Evolutionary conservation across 2,888 invertebrate genomes (phyloP).

Genomic region (Teleogryllus oceanicus): DNA sequence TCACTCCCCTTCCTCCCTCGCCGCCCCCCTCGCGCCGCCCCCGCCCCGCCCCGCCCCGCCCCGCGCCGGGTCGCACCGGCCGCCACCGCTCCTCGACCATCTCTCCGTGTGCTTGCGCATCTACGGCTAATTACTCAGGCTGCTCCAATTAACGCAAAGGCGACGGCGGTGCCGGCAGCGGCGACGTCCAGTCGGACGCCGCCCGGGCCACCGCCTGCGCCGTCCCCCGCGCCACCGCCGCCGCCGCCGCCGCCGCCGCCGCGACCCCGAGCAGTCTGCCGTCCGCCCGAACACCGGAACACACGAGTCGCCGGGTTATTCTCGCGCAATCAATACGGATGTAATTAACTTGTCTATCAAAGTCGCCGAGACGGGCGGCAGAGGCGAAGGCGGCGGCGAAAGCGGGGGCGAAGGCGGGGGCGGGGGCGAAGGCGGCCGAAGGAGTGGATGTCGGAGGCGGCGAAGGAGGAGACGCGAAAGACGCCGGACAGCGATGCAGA

Average conservation of each 20-base stretch:
- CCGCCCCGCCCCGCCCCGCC: no score
- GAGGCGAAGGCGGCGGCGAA: background rate
- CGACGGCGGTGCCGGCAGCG: background rate
- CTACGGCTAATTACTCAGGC: background rate
- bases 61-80: no score
- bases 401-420: background rate
- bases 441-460: no score
- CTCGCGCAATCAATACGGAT: slow-evolving; percentile 18
- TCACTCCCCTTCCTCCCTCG: no score
- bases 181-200: no score
- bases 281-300: background rate
- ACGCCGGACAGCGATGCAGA: no score
- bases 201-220: background rate
- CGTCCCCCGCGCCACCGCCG: background rate
- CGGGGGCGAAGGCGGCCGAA: background rate
- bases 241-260: background rate
- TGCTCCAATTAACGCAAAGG: slow-evolving; percentile 10
- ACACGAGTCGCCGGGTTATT: slow-evolving; percentile 18
- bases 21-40: no score
- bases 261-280: background rate
- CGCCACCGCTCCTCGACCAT: no score
- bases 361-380: background rate
- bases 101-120: no score
- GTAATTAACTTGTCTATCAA: slow-evolving; percentile 18
- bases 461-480: no score